Evolutionary conservation across 2,888 invertebrate species (phyloP).

Genomic region (Meteorus cinctellus): DNA sequence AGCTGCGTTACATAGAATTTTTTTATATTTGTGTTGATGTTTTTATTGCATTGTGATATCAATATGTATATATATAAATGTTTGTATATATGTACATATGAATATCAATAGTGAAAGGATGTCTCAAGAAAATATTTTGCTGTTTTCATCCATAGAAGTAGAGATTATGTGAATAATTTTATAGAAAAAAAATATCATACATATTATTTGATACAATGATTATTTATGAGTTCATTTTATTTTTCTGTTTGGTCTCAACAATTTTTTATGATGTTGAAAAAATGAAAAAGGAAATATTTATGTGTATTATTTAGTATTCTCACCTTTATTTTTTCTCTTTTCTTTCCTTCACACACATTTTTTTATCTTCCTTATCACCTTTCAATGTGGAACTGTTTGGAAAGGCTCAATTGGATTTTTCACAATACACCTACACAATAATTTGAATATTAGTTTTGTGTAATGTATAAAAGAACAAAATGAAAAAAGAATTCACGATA

Average conservation of each 20-base stretch:
- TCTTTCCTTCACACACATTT: background rate
- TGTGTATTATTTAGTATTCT: no score
- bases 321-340: background rate
- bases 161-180: background rate
- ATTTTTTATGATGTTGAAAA: no score
- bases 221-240: no score
- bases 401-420: background rate
- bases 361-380: background rate
- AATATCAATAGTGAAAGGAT: background rate
- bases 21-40: background rate
- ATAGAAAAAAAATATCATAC: background rate
- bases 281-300: no score
- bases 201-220: no score
- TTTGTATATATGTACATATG: background rate
- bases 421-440: background rate
- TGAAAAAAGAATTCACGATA: constrained; percentile 11
- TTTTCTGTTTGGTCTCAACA: no score
- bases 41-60: background rate
- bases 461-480: background rate
- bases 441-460: background rate
- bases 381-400: background rate
- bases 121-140: background rate
- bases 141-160: background rate
- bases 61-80: background rate
- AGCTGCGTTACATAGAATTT: background rate